These are phyloP conservation scores for Triplophysa dalaica DNA, from an alignment of 2,113 vertebrate species.

Conservation along the genomic window DNA sequence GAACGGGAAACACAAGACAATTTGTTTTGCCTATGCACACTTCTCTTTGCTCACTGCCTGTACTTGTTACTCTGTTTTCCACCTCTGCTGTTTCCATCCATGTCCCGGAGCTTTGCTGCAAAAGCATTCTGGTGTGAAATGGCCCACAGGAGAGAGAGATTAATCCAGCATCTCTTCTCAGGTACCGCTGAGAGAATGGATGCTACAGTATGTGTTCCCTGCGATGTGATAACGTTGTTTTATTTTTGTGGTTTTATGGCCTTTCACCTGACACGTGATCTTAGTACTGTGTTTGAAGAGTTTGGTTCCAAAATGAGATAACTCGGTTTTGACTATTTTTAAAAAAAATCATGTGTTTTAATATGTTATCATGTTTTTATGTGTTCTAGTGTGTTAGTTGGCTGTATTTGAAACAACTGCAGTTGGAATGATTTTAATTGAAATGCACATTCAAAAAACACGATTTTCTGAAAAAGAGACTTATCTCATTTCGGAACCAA, in stretches of 20 bases:
- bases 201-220: neutral
- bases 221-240: neutral
- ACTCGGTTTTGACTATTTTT: too few species aligned
- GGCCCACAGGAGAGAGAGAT: slow-evolving; percentile 28
- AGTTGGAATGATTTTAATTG: too few species aligned
- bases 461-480: too few species aligned
- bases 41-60: neutral
- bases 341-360: too few species aligned
- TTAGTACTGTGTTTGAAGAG: too few species aligned
- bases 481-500: too few species aligned
- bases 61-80: neutral
- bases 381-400: too few species aligned
- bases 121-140: slow-evolving; percentile 43
- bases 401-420: too few species aligned
- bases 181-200: neutral
- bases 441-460: too few species aligned
- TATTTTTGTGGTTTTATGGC: neutral
- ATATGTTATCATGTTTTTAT: too few species aligned
- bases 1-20: neutral
- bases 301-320: too few species aligned
- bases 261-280: too few species aligned
- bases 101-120: slow-evolving; percentile 33
- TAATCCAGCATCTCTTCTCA: slow-evolving; percentile 27
- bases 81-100: neutral
- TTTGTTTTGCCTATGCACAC: neutral